A percentile compares a stretch with the other conserved stretches of the same genome.
These are phyloP conservation scores for Watsonalla cultraria DNA, from an alignment of 2,888 invertebrate species.

Conservation along the genomic window DNA sequence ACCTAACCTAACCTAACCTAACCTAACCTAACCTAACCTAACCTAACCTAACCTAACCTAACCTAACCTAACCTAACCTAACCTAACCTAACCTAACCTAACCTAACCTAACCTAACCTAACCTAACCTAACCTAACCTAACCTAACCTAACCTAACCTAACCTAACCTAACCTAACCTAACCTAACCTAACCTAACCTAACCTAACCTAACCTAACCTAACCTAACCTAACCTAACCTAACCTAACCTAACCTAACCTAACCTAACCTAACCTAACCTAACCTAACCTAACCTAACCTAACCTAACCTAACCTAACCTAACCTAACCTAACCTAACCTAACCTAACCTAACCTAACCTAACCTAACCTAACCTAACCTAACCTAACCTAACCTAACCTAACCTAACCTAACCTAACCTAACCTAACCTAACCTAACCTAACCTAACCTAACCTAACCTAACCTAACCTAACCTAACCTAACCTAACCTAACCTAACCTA, in stretches of 20 bases:
- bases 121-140: conserved; percentile 21
- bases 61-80: conserved; percentile 20
- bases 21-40: conserved; percentile 23
- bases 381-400: conserved; percentile 10
- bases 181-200: conserved; percentile 21
- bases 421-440: conserved; percentile 9
- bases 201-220: conserved; percentile 20
- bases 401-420: conserved; percentile 7
- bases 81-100: conserved; percentile 20
- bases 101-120: conserved; percentile 22
- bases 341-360: conserved; percentile 15
- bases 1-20: conserved; percentile 28
- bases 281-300: conserved; percentile 19
- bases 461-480: conserved; percentile 8
- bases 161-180: conserved; percentile 13
- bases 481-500: conserved; percentile 10
- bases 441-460: conserved; percentile 5
- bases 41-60: conserved; percentile 21
- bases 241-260: conserved; percentile 21
- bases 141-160: conserved; percentile 16
- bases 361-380: conserved; percentile 8
- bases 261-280: conserved; percentile 8
- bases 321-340: conserved; percentile 12
- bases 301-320: conserved; percentile 15
- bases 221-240: conserved; percentile 19